These are phyloP conservation scores for Probosciger aterrimus DNA, from an alignment of 2,113 vertebrate genomes.

Conservation along the genomic window DNA sequence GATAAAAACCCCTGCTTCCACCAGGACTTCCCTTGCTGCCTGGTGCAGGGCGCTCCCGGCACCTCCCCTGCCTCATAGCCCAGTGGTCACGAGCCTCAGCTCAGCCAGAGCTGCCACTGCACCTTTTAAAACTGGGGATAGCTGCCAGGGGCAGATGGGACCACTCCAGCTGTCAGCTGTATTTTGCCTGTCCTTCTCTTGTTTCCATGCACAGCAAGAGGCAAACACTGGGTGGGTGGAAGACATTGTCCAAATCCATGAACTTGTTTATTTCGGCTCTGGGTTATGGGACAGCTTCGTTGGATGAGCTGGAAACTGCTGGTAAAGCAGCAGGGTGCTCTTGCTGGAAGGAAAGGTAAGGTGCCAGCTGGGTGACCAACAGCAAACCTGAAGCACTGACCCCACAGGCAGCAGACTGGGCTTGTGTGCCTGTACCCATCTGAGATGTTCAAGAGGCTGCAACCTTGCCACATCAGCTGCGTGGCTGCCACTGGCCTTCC, in stretches of 20 bases:
- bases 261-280: not conserved
- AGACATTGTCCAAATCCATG: not conserved
- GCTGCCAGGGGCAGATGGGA: not conserved
- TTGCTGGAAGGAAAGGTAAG: not conserved
- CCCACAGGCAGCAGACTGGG: not conserved
- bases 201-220: not conserved
- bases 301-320: not conserved
- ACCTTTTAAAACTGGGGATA: not conserved
- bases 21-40: conserved; percentile 54
- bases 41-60: not conserved
- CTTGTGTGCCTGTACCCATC: not conserved
- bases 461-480: not conserved
- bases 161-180: not conserved
- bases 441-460: not conserved
- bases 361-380: not conserved
- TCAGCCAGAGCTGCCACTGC: not conserved
- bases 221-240: not conserved
- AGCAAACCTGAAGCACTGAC: not conserved
- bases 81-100: fast-evolving
- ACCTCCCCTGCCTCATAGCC: not conserved
- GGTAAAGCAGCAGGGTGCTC: not conserved
- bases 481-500: not conserved
- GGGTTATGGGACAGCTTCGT: not conserved
- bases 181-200: not conserved
- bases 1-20: conserved; percentile 52